Conservation (phyloP, 2,113 vertebrate genomes). For the Girardinichthys multiradiatus region DNA sequence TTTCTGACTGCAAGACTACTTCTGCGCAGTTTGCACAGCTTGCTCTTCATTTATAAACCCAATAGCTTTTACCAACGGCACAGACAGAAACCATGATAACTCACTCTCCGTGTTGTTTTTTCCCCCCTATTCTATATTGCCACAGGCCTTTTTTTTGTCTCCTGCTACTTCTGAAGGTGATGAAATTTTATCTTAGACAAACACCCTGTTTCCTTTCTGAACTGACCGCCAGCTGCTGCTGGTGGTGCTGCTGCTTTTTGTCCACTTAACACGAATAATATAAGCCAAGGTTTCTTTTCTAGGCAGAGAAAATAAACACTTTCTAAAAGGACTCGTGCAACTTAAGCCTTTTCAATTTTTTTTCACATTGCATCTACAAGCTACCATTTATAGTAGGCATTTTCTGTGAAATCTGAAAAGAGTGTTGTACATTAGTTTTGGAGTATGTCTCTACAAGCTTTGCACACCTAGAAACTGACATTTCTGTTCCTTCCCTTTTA, state of each 20-base stretch:
- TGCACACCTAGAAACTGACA: too few relatives aligned
- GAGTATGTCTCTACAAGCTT: too few relatives aligned
- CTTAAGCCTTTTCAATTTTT: neutral
- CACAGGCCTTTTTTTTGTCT: constrained; percentile 13
- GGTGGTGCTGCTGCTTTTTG: constrained; percentile 20
- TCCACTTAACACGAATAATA: neutral
- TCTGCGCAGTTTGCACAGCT: constrained; percentile 8
- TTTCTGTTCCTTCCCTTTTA: too few relatives aligned
- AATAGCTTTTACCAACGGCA: constrained; percentile 57
- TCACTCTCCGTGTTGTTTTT: constrained; percentile 52
- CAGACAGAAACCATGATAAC: constrained; percentile 55
- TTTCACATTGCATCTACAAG: neutral
- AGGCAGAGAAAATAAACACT: neutral
- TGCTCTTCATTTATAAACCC: constrained; percentile 56
- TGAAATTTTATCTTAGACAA: constrained; percentile 66
- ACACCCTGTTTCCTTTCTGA: constrained; percentile 59
- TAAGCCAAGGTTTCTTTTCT: neutral
- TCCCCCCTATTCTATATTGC: constrained; percentile 33
- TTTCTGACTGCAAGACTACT: constrained; percentile 45
- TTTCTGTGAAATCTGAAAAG: neutral
- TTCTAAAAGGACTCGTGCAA: neutral
- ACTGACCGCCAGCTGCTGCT: constrained; percentile 8
- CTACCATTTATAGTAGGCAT: neutral
- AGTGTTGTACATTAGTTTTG: neutral
- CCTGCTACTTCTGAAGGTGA: constrained; percentile 54